Percentiles rank a stretch among this genome's conserved stretches.
Conservation (phyloP, 2,888 invertebrate species). For the Brachynemurus nebulosus region DNA sequence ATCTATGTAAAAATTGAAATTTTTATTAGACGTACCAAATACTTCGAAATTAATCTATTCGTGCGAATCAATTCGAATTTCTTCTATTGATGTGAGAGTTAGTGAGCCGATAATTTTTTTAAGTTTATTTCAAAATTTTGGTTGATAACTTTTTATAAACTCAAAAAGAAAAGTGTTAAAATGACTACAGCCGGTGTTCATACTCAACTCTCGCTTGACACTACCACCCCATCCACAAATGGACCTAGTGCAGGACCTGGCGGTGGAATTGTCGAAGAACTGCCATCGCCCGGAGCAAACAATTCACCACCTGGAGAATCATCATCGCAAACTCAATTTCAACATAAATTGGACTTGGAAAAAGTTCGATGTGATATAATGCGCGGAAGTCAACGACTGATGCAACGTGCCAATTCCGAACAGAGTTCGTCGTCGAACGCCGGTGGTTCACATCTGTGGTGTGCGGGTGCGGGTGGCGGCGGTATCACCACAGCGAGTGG, state of each 20-base stretch:
- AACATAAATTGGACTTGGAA: slow-evolving; percentile 5
- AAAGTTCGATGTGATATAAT: slow-evolving; percentile 8
- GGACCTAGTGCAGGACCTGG: no score
- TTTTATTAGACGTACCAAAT: no score
- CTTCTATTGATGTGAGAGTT: no score
- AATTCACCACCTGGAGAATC: neutral
- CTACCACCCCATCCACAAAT: no score
- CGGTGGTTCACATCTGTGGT: slow-evolving; percentile 45
- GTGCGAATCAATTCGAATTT: no score
- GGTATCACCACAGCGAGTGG: slow-evolving; percentile 32
- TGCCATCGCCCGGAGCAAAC: neutral
- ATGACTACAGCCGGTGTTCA: neutral
- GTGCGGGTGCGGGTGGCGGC: no score
- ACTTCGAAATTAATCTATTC: no score
- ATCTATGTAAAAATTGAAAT: no score
- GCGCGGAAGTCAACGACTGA: slow-evolving; percentile 3
- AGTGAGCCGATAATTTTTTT: no score
- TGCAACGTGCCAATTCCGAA: slow-evolving; percentile 4
- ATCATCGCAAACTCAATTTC: neutral
- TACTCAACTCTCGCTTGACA: neutral
- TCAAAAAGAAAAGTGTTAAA: neutral
- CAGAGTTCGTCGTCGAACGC: slow-evolving; percentile 1
- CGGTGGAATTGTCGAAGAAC: neutral
- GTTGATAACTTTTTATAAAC: neutral
- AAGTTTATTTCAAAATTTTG: neutral